Base-by-base conservation (phyloP, 2,797 vertebrate genomes). In the Rhyacichthys aspro region DNA sequence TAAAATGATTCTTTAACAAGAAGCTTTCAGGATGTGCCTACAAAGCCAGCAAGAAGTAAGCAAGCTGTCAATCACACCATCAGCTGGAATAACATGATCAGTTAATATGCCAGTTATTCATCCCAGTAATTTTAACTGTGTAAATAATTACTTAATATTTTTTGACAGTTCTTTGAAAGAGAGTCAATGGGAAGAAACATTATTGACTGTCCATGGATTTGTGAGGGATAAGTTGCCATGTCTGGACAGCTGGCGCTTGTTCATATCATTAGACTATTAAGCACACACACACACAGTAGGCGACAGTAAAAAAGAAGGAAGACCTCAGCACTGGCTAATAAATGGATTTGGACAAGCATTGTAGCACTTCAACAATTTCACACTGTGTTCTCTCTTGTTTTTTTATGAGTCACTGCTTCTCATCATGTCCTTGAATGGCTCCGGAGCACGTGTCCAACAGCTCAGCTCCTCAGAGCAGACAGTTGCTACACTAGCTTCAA, bases 371-470 rank as follows among this genome's bases (percentile, higher is more conserved):
- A 39, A 60, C 55, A 70, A 32, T 59, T 87, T 78, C 39, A 65
- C 69, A 72, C 60, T 0, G 17, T 36, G 59, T 72, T 72, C 71
- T 63, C 70, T 10, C 39, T 55, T 9, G 41, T 43, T 67, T 52
- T 28, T 28, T 69, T 33, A 39, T 71, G 70, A 79, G 39, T 84
- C 68, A 74, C 59, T 55, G 67, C 68, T 68, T 74, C 70, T 42
- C 70, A 36, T 43, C 58, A 0, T 46, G 72, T 84, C 84, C 79
- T 87, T 55, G 8, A 54, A 78, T 58, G 84, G 79, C 78, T 77
- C 63, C 0, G 15, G 9, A 45, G 42, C 57, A 62, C 43, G 62
- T 79, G 55, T 1, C 44, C 54, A 53, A 59, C 76, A 81, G 75
- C 81, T 70, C 65, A 44, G 47, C 57, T 54, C 43, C 14, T 43